These are phyloP conservation scores for Metridium senile DNA, from an alignment of 92 coral and sea anemone species.

Conservation along the genomic window DNA sequence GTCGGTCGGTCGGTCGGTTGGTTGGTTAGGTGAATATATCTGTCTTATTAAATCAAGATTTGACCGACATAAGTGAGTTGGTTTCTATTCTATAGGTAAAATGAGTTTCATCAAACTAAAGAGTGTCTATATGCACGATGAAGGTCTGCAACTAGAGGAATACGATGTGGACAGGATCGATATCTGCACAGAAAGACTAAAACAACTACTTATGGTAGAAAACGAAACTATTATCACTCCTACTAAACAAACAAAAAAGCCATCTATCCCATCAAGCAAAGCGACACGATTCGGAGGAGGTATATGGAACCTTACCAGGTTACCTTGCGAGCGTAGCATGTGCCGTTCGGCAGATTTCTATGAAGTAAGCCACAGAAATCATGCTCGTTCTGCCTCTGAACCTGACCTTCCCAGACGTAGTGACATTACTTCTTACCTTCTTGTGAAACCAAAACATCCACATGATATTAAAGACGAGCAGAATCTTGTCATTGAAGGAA, in stretches of 20 bases:
- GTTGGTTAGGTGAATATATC: too few relatives aligned
- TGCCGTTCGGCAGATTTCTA: constrained; percentile 37
- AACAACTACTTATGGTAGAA: constrained; percentile 2
- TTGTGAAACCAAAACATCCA: neutral
- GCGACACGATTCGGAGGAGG: constrained; percentile 18
- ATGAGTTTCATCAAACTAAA: constrained; percentile 26
- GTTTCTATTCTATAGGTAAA: neutral
- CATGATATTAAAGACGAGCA: neutral
- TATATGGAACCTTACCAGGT: constrained; percentile 6
- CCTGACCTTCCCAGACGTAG: constrained; percentile 25
- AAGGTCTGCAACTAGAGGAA: constrained; percentile 29
- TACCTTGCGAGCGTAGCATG: constrained; percentile 8
- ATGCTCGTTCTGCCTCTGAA: constrained; percentile 11
- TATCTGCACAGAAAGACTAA: constrained; percentile 13
- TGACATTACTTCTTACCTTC: neutral
- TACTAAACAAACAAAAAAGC: too few relatives aligned
- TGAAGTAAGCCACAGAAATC: neutral
- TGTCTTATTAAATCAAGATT: neutral
- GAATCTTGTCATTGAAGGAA: neutral
- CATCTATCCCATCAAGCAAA: constrained; percentile 38
- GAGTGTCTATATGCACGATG: constrained; percentile 10
- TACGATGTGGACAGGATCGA: constrained; percentile 10
- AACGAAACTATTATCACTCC: neutral
- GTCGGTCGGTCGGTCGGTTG: too few relatives aligned
- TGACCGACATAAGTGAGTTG: neutral